Evolutionary conservation across 2,888 invertebrate species (phyloP).

Genomic region (Tetragonisca angustula): DNA sequence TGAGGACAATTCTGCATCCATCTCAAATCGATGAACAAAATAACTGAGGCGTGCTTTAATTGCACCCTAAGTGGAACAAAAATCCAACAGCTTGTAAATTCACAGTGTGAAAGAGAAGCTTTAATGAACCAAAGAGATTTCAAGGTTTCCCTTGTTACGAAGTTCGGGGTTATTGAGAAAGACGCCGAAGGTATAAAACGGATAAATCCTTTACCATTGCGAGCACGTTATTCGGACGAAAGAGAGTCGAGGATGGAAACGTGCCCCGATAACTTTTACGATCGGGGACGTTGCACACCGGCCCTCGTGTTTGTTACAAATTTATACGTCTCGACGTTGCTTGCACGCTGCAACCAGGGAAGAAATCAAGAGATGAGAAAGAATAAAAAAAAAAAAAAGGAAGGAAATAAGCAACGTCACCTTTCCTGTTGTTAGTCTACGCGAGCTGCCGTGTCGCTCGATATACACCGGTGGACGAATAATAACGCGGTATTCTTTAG

Average conservation of each 20-base stretch:
- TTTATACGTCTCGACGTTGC: constrained; percentile 31
- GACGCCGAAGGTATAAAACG: no score
- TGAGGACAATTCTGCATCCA: no score
- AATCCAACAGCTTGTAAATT: no score
- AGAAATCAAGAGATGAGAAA: not conserved
- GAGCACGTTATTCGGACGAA: constrained; percentile 34
- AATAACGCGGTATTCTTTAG: constrained; percentile 27
- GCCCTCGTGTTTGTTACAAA: constrained; percentile 50
- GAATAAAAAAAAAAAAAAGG: not conserved
- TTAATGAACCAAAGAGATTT: no score
- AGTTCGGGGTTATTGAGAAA: constrained; percentile 15
- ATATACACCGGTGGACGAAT: not conserved
- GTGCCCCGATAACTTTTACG: constrained; percentile 57
- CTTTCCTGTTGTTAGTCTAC: constrained; percentile 11
- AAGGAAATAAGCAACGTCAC: not conserved
- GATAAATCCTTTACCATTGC: constrained; percentile 5
- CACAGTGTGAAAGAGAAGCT: no score
- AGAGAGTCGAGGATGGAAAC: not conserved
- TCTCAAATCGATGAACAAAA: no score
- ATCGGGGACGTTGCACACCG: constrained; percentile 30
- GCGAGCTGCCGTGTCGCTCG: not conserved
- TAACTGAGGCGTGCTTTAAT: no score
- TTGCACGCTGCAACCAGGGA: not conserved
- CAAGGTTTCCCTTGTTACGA: not conserved
- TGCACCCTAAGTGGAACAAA: no score